Conservation (phyloP, 2,797 vertebrate species). For the Melanotaenia pygmaea region DNA sequence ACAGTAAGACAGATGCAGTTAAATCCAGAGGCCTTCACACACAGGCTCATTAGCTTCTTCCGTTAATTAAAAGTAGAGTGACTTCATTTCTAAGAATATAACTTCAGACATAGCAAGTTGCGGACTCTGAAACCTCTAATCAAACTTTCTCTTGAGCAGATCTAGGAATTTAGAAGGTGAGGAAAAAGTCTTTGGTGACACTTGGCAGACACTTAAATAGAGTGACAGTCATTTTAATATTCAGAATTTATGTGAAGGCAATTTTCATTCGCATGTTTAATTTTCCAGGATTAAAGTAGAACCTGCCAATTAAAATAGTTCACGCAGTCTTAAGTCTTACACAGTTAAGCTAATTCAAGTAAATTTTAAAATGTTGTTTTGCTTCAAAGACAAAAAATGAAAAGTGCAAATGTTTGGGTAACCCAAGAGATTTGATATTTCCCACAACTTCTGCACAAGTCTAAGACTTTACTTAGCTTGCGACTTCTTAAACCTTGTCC, state of each 20-base stretch:
- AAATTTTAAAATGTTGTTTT: no score
- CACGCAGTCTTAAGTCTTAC: no score
- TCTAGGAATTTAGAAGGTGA: constrained; percentile 3
- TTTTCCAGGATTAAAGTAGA: neutral
- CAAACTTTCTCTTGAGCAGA: constrained; percentile 8
- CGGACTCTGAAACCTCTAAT: neutral
- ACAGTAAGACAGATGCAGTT: constrained; percentile 10
- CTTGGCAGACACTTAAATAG: neutral
- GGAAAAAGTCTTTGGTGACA: constrained; percentile 11
- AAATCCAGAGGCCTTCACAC: constrained; percentile 9
- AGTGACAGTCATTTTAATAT: neutral
- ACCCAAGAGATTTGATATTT: no score
- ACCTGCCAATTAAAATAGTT: no score
- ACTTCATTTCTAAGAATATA: neutral
- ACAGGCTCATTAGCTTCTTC: constrained; percentile 17
- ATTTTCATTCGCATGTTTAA: neutral
- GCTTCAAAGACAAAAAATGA: neutral
- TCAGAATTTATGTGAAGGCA: no score
- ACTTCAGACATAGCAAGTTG: neutral
- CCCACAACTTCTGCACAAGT: no score
- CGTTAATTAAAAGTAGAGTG: constrained; percentile 7
- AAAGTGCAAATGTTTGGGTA: neutral
- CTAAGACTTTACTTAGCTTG: no score
- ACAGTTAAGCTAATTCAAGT: no score
- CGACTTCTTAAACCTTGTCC: neutral